Percentiles rank a stretch among this genome's conserved stretches.
Evolutionary conservation across 2,797 vertebrate species (phyloP).

Genomic region (Sebastiscus albofasciatus): DNA sequence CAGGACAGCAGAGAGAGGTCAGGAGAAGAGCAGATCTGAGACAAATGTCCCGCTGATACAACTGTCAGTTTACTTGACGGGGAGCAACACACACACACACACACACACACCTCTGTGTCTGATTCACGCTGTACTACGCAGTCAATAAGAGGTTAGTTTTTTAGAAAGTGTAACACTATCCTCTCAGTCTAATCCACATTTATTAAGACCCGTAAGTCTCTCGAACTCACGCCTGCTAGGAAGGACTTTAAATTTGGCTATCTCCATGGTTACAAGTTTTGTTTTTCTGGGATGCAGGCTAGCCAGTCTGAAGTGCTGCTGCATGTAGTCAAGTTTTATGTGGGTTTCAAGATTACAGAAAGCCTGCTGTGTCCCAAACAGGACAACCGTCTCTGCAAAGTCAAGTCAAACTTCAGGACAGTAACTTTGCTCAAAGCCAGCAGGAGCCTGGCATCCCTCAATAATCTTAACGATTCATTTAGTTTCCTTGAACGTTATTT

Average conservation of each 20-base stretch:
- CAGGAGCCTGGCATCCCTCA: neutral
- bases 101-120: neutral
- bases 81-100: neutral
- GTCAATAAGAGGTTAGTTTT: constrained; percentile 11
- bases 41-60: neutral
- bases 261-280: constrained; percentile 40
- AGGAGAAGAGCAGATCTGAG: neutral
- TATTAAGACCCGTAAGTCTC: constrained; percentile 47
- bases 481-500: constrained; percentile 10
- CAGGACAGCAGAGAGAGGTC: constrained; percentile 10
- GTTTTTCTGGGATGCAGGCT: constrained; percentile 27
- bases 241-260: constrained; percentile 29
- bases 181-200: constrained; percentile 24
- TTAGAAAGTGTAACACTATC: constrained; percentile 32
- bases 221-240: constrained; percentile 30
- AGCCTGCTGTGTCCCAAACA: neutral
- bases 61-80: constrained; percentile 9
- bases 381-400: neutral
- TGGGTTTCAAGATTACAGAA: neutral
- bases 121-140: constrained; percentile 16
- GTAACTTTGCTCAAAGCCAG: neutral
- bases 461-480: constrained; percentile 9
- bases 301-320: neutral
- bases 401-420: neutral
- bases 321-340: neutral